Evolutionary conservation across 2,113 vertebrate species (phyloP), one percentile per base, ranked within the genome.

Genomic region (Morone chrysops): DNA sequence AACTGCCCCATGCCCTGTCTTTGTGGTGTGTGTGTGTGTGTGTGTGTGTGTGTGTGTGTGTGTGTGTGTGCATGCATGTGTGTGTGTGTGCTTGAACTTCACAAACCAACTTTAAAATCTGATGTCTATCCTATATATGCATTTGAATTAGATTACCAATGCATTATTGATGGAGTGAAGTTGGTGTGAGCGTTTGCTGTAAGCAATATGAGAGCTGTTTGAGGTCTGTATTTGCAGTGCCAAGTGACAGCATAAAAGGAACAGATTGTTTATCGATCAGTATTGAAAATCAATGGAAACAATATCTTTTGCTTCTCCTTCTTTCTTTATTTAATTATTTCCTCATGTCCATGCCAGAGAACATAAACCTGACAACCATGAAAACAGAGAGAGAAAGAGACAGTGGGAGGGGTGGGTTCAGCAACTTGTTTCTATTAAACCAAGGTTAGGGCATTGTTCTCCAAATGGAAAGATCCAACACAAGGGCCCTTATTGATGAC

Each of bases 381-480:
- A 82, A 87, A 75, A 36, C 73, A 70, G 25, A 25, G 25, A 25
- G 25, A 25, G 25, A 31, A 6, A 13, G 16, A 40, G 8, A 41
- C 40, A 48, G 51, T 47, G 11, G 82, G 56, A 31, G 13, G 22
- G 61, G 8, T 5, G n/a, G 48, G 38, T 36, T 7, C 51, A 31
- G 61, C 25, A 40, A 84, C 62, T 25, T 78, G 72, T 75, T 81
- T 87, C 73, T 73, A n/a, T 81, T 75, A 72, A 73, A 74, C 31
- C 17, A 41, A 59, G n/a, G 73, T 57, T 66, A 67, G 59, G 40
- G 8, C 47, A 57, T 88, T 87, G 80, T 85, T 89, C 77, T 81
- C 60, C 12, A 2, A 73, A 25, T 63, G 79, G 74, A 89, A 79
- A 48, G 70, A 79, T 67, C 61, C 67, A 78, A 60, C 43, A 51